Conservation (phyloP, 2,797 vertebrate species). For the Vipera latastei region DNA sequence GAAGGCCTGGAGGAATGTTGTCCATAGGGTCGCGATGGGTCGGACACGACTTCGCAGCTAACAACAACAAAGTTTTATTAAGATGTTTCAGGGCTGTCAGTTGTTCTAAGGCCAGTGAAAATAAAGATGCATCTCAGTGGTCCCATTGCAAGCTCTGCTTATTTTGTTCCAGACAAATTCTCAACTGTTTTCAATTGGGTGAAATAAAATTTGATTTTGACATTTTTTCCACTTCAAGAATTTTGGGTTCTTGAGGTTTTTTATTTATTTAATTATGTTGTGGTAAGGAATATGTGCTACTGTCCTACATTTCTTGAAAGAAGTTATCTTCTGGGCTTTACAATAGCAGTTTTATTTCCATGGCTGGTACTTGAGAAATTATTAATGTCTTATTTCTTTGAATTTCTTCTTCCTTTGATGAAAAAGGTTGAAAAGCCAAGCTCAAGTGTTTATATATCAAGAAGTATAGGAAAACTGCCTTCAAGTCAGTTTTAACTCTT, state of each 20-base stretch:
- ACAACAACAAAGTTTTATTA: neutral
- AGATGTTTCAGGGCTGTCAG: neutral
- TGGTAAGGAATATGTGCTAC: neutral
- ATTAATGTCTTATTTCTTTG: neutral
- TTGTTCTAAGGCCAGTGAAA: neutral
- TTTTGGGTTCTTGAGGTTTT: neutral
- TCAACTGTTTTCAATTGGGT: neutral
- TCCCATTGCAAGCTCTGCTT: constrained; percentile 3
- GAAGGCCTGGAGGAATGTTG: no score
- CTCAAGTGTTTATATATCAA: constrained; percentile 12
- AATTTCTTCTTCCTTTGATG: neutral
- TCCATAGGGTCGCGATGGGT: no score
- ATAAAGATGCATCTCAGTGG: neutral
- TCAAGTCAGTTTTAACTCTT: neutral
- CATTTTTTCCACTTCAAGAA: neutral
- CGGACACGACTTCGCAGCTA: no score
- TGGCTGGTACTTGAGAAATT: neutral
- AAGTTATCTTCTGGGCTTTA: neutral
- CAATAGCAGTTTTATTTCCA: neutral
- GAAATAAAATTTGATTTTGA: neutral
- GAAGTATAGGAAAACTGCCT: neutral
- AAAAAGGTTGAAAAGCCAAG: neutral
- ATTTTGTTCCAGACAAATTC: neutral
- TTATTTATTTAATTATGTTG: neutral
- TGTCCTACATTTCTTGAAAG: neutral